A percentile compares a stretch with the other conserved stretches of the same genome.
These are phyloP conservation scores for Ooceraea biroi DNA, from an alignment of 1,140 invertebrate species.

Conservation along the genomic window DNA sequence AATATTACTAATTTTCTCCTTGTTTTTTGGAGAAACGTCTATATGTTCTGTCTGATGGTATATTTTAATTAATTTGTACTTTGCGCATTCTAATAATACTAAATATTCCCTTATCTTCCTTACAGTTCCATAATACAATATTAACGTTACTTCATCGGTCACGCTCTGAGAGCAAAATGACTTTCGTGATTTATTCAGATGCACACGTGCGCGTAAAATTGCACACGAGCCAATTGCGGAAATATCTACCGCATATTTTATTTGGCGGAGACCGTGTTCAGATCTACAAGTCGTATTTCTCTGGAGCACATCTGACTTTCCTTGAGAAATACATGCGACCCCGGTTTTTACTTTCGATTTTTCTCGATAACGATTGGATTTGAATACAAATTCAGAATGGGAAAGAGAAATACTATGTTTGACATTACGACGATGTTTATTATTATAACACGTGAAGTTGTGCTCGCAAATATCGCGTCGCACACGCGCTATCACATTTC, in stretches of 20 bases:
- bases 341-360: neutral
- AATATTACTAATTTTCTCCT: too few species aligned
- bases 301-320: neutral
- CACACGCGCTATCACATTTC: neutral
- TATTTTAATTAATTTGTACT: too few species aligned
- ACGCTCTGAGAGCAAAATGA: neutral
- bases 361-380: neutral
- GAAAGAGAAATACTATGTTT: neutral
- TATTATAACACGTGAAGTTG: neutral
- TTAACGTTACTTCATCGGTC: slow-evolving; percentile 6
- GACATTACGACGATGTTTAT: neutral
- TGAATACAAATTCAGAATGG: neutral
- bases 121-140: neutral
- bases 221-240: neutral
- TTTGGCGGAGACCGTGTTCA: neutral
- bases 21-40: too few species aligned
- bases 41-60: too few species aligned
- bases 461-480: neutral
- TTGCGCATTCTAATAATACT: neutral
- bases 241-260: neutral
- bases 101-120: neutral
- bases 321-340: neutral
- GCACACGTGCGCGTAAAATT: neutral
- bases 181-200: neutral
- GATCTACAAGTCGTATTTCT: neutral